Evolutionary conservation across 2,888 invertebrate genomes (phyloP).

Genomic region (Tetranychus truncatus): DNA sequence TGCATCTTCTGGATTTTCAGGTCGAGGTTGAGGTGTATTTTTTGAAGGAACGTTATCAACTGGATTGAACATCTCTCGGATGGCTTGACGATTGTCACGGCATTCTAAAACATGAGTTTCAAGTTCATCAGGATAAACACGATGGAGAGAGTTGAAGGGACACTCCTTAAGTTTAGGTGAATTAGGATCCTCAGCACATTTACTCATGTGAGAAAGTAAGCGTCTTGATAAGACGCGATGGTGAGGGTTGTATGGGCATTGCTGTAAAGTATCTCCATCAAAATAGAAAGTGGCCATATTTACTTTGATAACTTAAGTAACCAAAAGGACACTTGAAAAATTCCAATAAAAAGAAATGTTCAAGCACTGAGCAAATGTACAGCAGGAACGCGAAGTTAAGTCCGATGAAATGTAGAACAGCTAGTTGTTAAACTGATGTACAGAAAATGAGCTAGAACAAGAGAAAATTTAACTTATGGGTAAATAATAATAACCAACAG

Average conservation of each 20-base stretch:
- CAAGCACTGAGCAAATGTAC: no score
- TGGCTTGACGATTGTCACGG: background rate
- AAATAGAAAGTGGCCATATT: background rate
- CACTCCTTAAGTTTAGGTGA: background rate
- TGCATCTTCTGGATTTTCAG: no score
- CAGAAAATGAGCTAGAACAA: background rate
- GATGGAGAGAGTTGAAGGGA: background rate
- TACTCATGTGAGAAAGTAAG: background rate
- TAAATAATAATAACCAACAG: no score
- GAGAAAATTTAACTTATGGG: background rate
- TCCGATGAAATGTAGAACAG: no score
- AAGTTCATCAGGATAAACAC: background rate
- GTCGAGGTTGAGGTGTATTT: no score
- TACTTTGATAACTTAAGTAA: no score
- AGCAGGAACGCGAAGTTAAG: no score
- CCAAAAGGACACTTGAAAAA: no score
- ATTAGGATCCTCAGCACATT: background rate
- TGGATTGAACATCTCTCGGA: background rate
- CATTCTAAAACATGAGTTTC: background rate
- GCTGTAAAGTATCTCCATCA: background rate
- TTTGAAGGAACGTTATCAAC: background rate
- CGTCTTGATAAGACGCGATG: background rate
- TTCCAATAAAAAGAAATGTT: no score
- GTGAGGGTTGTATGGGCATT: background rate
- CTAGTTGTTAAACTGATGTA: background rate